Conservation (phyloP, 2,888 invertebrate species). For the Tupiocoris notatus region DNA sequence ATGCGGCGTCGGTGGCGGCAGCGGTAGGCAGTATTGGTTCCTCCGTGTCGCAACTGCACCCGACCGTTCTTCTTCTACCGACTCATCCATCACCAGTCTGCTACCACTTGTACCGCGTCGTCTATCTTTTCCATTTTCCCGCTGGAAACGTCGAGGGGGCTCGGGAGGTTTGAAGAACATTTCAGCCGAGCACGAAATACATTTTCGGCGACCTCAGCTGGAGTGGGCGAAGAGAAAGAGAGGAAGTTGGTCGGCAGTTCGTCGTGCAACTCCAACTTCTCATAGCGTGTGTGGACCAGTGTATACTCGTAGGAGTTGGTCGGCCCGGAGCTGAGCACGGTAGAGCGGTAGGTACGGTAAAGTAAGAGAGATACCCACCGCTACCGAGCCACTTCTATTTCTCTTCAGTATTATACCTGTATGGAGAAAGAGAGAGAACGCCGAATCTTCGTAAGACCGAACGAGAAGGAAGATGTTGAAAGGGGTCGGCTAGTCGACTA, state of each 20-base stretch:
- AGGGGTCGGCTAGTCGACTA: too few relatives aligned
- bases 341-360: neutral
- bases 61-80: slow-evolving; percentile 11
- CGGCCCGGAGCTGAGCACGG: neutral
- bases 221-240: neutral
- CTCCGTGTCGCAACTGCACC: neutral
- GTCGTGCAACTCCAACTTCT: neutral
- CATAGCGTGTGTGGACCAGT: neutral
- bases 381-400: too few relatives aligned
- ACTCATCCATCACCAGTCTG: neutral
- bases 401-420: too few relatives aligned
- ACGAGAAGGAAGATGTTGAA: too few relatives aligned
- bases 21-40: neutral
- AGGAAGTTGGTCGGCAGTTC: neutral
- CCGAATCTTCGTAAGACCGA: too few relatives aligned
- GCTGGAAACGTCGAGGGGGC: neutral
- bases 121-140: neutral
- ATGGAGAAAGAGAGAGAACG: too few relatives aligned
- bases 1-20: neutral
- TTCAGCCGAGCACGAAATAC: slow-evolving; percentile 25
- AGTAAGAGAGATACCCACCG: neutral
- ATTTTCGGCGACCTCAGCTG: slow-evolving; percentile 4
- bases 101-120: too few relatives aligned
- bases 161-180: neutral
- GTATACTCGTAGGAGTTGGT: too few relatives aligned